These are phyloP conservation scores for Cariama cristata DNA, from an alignment of 2,113 vertebrate species.

Conservation along the genomic window DNA sequence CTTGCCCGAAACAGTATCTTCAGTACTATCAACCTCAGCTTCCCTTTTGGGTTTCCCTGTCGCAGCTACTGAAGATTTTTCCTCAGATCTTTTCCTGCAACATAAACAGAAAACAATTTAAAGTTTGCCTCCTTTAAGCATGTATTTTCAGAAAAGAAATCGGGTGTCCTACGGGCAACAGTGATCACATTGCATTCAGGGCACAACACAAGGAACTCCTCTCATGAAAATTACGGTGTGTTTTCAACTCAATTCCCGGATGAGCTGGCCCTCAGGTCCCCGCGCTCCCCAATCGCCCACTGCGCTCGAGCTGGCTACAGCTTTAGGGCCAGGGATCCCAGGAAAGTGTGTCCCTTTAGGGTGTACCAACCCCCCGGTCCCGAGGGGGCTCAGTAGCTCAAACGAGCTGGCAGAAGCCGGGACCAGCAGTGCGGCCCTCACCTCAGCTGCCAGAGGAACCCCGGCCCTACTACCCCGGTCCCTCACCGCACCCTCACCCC, in stretches of 20 bases:
- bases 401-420: fast-evolving
- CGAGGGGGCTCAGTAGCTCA: fast-evolving
- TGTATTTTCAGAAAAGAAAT: fast-evolving
- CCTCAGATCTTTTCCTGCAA: constrained; percentile 78
- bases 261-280: too few relatives aligned
- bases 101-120: fast-evolving
- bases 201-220: neutral
- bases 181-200: fast-evolving
- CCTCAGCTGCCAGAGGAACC: fast-evolving
- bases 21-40: constrained; percentile 72
- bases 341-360: fast-evolving
- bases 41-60: constrained; percentile 79
- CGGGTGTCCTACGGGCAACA: fast-evolving
- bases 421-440: neutral
- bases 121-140: fast-evolving
- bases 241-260: neutral
- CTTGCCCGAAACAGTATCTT: constrained; percentile 83
- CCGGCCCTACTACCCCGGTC: fast-evolving
- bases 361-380: neutral
- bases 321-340: fast-evolving
- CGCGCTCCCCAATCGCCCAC: fast-evolving
- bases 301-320: fast-evolving
- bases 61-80: constrained; percentile 49
- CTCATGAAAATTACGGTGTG: fast-evolving
- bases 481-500: constrained; percentile 70